phyloP scores from a whole-genome alignment of 2,888 invertebrate species.

The Chaitophorus viminalis region DNA sequence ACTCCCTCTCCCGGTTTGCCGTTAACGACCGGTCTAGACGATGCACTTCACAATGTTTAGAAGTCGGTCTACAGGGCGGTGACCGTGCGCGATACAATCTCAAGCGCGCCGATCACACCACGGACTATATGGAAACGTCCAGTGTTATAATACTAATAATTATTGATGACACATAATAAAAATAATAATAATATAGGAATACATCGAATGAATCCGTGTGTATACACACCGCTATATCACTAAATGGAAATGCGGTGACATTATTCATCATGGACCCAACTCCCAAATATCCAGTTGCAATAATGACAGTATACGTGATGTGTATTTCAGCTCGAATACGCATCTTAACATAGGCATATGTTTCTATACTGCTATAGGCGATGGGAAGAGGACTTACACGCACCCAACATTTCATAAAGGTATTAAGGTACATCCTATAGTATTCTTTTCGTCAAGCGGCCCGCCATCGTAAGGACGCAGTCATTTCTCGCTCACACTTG shows the following conservation, averaged over 20 bases:
- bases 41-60: neutral
- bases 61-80: neutral
- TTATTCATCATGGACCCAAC: neutral
- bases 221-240: neutral
- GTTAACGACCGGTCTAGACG: neutral
- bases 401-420: conserved; percentile 11
- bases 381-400: neutral
- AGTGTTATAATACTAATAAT: too few species aligned
- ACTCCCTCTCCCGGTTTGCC: neutral
- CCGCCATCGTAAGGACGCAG: neutral
- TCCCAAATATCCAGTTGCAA: conserved; percentile 22
- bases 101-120: too few species aligned
- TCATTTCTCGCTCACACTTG: neutral
- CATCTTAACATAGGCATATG: too few species aligned
- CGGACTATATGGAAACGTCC: too few species aligned
- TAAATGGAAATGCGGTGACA: neutral
- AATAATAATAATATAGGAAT: neutral
- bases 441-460: neutral
- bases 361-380: neutral
- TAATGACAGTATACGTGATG: neutral
- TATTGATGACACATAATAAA: too few species aligned
- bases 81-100: too few species aligned
- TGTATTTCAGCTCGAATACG: too few species aligned
- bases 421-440: neutral
- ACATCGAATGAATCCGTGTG: neutral